A percentile compares a stretch with the other conserved stretches of the same genome.
These are phyloP conservation scores for Nanorana parkeri DNA, from an alignment of 2,113 vertebrate species.

Conservation along the genomic window DNA sequence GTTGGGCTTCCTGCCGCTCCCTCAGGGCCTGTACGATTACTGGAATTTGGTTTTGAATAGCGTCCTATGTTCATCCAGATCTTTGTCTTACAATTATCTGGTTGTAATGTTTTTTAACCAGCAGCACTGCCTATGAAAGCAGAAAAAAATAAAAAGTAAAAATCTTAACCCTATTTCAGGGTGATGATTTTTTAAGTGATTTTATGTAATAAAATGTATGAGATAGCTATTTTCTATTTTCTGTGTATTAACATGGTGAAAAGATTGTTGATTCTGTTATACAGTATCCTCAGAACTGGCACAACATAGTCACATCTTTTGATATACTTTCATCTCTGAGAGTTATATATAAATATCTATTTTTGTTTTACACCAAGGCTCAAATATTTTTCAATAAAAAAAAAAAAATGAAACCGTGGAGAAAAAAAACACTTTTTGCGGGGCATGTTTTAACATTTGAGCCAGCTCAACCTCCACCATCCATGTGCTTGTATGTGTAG, in stretches of 20 bases:
- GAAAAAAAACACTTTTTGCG: background rate
- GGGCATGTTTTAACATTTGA: constrained; percentile 1
- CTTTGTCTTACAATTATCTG: constrained; percentile 28
- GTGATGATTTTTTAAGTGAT: constrained; percentile 42
- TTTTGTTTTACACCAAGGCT: constrained; percentile 40
- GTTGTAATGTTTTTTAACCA: constrained; percentile 34
- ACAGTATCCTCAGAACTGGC: constrained; percentile 45
- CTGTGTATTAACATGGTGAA: constrained; percentile 50
- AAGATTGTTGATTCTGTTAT: constrained; percentile 46
- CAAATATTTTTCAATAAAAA: constrained; percentile 33
- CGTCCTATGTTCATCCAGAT: background rate
- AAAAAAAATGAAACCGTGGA: constrained; percentile 27
- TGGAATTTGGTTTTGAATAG: constrained; percentile 42
- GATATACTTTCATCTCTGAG: constrained; percentile 40
- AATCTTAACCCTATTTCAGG: constrained; percentile 42
- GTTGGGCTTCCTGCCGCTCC: constrained; percentile 36
- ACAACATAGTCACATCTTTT: constrained; percentile 47
- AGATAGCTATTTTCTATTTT: constrained; percentile 56
- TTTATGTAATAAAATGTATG: constrained; percentile 57
- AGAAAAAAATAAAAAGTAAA: constrained; percentile 26
- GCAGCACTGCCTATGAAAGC: constrained; percentile 55
- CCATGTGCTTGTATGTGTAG: constrained; percentile 20
- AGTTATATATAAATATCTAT: constrained; percentile 39
- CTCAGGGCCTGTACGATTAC: constrained; percentile 52
- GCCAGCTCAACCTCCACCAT: constrained; percentile 11